Evolutionary conservation across 2,797 vertebrate genomes (phyloP), one percentile per base, ranked within the genome.

Genomic region (Xyrichtys novacula): DNA sequence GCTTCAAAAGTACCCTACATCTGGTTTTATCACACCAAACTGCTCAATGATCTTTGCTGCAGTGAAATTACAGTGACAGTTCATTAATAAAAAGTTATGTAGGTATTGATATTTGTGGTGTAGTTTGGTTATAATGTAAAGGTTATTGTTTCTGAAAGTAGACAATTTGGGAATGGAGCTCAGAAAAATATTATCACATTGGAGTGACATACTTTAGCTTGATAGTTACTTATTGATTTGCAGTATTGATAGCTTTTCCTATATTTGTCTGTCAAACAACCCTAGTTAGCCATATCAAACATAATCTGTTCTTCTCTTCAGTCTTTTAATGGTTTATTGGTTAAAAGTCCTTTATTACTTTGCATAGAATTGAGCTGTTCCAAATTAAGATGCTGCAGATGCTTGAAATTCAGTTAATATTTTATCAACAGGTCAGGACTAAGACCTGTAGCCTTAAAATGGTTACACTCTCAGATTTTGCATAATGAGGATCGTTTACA

Each of bases 401-500:
- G 19, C 16, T 52, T 0, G 6, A 23, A 4, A 44, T 22, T 42
- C 26, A 53, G 23, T 19, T 26, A 9, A n/a, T 8, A 31, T 26
- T 36, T 26, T 10, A 10, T 19, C 43, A 42, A 48, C 57, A 68
- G 53, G 29, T 43, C 15, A 17, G 12, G 26, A 31, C 23, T 44
- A 20, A 48, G 23, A 44, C 63, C 47, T 48, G 55, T 43, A 64
- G 32, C 5, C 16, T 32, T 42, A 6, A 7, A 16, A 34, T 53
- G 19, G 53, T 26, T 17, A 31, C 60, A 23, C 56, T 66, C 26
- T 38, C 14, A 23, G 3, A 46, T 56, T 74, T 34, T 64, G 38
- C 40, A 71, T 66, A 54, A 67, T 17, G 46, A 16, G 39, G 40
- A 67, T 67, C 20, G 32, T 60, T 71, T 48, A 42, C 28, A 29